Percentiles rank a stretch among this genome's conserved stretches.
These are phyloP conservation scores for Cephus cinctus DNA, from an alignment of 1,140 invertebrate genomes.

Conservation along the genomic window DNA sequence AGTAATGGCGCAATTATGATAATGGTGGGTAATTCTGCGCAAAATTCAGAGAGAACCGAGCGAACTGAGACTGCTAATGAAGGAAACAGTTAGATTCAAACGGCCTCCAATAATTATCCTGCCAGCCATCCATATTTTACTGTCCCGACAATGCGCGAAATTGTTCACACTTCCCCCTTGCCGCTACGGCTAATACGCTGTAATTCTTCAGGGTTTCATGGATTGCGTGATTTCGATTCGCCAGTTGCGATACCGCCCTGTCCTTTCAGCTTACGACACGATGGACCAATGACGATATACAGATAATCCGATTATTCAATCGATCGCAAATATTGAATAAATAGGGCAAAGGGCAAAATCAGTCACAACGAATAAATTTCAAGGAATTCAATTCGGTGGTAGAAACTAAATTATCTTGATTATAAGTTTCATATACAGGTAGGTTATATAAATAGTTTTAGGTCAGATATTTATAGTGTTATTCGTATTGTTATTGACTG, in stretches of 20 bases:
- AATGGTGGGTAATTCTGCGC: constrained; percentile 55
- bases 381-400: not conserved
- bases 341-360: not conserved
- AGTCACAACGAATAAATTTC: not conserved
- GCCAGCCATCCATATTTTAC: constrained; percentile 47
- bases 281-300: not conserved
- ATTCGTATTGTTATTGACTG: no score
- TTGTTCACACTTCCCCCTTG: constrained; percentile 56
- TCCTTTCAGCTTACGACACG: not conserved
- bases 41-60: constrained; percentile 48
- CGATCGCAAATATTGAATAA: not conserved
- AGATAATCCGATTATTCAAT: not conserved
- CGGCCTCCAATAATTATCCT: constrained; percentile 57
- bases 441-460: no score
- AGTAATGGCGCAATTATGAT: constrained; percentile 58
- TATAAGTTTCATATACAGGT: no score
- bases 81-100: constrained; percentile 60
- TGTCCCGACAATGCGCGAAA: constrained; percentile 54
- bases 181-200: constrained; percentile 45
- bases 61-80: constrained; percentile 58
- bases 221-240: not conserved
- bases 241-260: not conserved
- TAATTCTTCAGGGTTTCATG: constrained; percentile 28
- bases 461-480: no score
- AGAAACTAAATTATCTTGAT: not conserved